Percentiles rank a stretch among this genome's conserved stretches.
Evolutionary conservation across 2,888 invertebrate genomes (phyloP).

Genomic region (Eudasyphora cyanicolor): DNA sequence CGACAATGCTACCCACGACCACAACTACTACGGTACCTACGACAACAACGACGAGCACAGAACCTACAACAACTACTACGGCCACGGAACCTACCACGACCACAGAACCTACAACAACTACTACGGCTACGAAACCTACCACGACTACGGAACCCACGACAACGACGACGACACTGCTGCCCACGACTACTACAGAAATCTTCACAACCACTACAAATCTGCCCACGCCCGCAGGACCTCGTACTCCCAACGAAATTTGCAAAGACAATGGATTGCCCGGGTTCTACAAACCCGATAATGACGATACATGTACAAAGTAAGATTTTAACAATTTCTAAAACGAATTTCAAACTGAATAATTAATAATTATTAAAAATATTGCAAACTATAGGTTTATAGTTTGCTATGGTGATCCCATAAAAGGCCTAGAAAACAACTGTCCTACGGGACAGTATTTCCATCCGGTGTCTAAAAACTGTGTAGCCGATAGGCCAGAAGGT

Average conservation of each 20-base stretch:
- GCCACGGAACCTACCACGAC: neutral
- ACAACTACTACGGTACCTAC: neutral
- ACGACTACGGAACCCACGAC: neutral
- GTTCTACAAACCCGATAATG: neutral
- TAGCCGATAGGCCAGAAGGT: neutral
- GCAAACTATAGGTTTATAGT: neutral
- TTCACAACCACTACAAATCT: neutral
- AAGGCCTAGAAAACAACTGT: neutral
- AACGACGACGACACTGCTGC: neutral
- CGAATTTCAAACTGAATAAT: neutral
- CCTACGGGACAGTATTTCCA: neutral
- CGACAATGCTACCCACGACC: neutral
- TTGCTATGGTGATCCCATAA: neutral
- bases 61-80: slow-evolving; percentile 8
- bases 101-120: neutral
- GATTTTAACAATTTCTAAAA: neutral
- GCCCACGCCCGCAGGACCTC: neutral
- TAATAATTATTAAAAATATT: neutral
- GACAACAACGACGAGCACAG: slow-evolving; percentile 8
- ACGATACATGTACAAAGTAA: slow-evolving; percentile 18
- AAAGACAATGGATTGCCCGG: neutral
- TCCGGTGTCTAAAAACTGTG: neutral
- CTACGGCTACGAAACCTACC: too few relatives aligned
- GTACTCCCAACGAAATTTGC: slow-evolving; percentile 1
- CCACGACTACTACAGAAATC: slow-evolving; percentile 1